phyloP scores from a whole-genome alignment of 37 sponge, comb jelly and placozoan genomes.

The Dysidea cf. avara region DNA sequence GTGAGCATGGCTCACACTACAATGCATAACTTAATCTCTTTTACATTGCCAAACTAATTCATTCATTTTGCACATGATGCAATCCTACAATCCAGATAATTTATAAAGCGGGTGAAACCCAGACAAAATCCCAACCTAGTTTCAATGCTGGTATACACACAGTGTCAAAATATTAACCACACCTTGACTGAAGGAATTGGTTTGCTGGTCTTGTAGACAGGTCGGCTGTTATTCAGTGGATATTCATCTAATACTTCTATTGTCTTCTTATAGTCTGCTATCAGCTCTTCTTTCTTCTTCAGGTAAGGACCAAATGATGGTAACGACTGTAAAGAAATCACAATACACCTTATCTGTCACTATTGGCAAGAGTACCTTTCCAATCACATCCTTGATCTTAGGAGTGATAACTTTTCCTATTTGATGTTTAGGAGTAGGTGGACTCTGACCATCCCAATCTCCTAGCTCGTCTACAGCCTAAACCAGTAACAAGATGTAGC shows the following conservation, averaged over 20 bases:
- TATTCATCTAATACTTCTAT: conserved; percentile 42
- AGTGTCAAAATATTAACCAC: too few relatives aligned
- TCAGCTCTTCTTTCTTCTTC: conserved; percentile 53
- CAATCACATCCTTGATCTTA: conserved; percentile 71
- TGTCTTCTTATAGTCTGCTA: conserved; percentile 55
- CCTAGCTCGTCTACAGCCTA: conserved; percentile 73
- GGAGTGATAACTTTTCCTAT: conserved; percentile 81
- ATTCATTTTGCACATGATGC: neutral
- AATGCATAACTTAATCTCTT: too few relatives aligned
- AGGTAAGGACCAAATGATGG: conserved; percentile 87
- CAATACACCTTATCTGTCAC: too few relatives aligned
- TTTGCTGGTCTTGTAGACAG: conserved; percentile 54
- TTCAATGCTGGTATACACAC: too few relatives aligned
- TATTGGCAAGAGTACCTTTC: conserved; percentile 73
- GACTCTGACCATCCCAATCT: conserved; percentile 83
- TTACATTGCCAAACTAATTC: too few relatives aligned
- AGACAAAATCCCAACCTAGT: too few relatives aligned
- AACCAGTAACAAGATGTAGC: neutral
- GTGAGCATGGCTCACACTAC: too few relatives aligned
- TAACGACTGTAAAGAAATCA: conserved; percentile 38
- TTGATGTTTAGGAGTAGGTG: conserved; percentile 88
- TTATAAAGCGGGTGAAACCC: too few relatives aligned
- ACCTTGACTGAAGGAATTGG: conserved; percentile 78
- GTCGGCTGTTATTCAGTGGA: conserved; percentile 59
- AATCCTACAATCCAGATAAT: too few relatives aligned